Base-by-base conservation (phyloP, 2,113 vertebrate species). In the Brachyhypopomus gauderio region DNA sequence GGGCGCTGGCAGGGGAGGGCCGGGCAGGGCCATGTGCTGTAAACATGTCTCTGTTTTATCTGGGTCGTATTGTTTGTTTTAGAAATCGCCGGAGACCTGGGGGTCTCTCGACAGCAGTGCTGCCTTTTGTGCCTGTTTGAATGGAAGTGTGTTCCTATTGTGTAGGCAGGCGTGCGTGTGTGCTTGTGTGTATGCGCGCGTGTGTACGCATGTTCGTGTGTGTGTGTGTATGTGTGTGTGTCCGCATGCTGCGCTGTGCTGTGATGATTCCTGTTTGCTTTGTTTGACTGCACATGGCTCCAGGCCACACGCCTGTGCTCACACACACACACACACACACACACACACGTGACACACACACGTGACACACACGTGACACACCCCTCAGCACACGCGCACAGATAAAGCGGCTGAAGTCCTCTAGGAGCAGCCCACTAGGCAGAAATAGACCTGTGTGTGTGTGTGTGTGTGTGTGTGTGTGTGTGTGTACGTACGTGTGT, bases 61-160 rank as follows among this genome's bases (percentile, higher is more conserved):
- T 45, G 63, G 22, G 56, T 52, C 23, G 38, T 58, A 78, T 86
- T 84, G 78, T 86, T 86, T 83, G 74, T 78, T 83, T 86, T 66
- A 66, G 56, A 81, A 76, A 78, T 78, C 41, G 38, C 38, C 16
- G 1, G 27, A 69, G 14, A 59, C 56, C 41, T 38, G 11, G 36
- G 30, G 74, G 66, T 52, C 48, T 81, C 60, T 64, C 72, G 7
- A 22, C 66, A 69, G 41, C 84, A 85, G 36, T 52, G 38, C 48
- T 69, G 72, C 63, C 64, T 83, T 85, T 85, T 84, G 79, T 81
- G 41, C 27, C 25, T 30, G 38, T 79, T 60, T 81, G 75, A 79
- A 79, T 74, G 36, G 14, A n/a, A 75, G 20, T 23, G 8, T 41
- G 60, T 74, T 74, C 63, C 62, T 76, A 66, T 79, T 80, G 69